Evolutionary conservation across 1,140 invertebrate genomes (phyloP).

Genomic region (Trypoxylus dichotomus): DNA sequence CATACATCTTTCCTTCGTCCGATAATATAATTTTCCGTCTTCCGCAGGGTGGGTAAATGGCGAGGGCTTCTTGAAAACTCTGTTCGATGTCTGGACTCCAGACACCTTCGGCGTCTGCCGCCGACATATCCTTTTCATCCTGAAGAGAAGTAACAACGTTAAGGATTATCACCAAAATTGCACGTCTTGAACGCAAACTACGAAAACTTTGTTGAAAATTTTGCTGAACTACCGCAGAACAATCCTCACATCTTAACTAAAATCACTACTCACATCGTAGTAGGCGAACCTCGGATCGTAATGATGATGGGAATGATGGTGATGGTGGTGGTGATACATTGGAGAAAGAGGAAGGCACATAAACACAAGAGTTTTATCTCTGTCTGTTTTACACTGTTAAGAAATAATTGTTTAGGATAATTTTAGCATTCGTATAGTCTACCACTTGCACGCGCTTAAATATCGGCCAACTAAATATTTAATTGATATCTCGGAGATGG

Average conservation of each 20-base stretch:
- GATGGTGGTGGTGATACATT: slow-evolving; percentile 5
- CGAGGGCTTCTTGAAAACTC: slow-evolving; percentile 98
- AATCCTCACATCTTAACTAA: neutral
- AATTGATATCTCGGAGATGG: neutral
- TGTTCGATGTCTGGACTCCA: slow-evolving; percentile 99
- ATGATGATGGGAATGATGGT: neutral
- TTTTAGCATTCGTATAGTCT: neutral
- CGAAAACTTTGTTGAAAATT: neutral
- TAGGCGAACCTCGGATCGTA: neutral
- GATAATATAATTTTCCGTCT: slow-evolving; percentile 98
- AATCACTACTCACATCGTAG: slow-evolving; percentile 10
- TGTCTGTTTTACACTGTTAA: neutral
- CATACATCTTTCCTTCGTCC: slow-evolving; percentile 99
- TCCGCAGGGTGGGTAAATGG: slow-evolving; percentile 99
- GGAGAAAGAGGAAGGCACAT: neutral
- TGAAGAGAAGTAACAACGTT: slow-evolving; percentile 49
- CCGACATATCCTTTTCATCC: slow-evolving; percentile 87
- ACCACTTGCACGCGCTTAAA: neutral
- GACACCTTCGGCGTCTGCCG: slow-evolving; percentile 97
- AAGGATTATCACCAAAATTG: neutral
- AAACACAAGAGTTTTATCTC: neutral
- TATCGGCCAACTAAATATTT: neutral
- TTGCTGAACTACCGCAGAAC: too few relatives aligned
- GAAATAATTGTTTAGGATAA: too few relatives aligned
- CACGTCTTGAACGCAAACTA: neutral